Evolutionary conservation across 2,888 invertebrate genomes (phyloP), one percentile per base, ranked within the genome.

Genomic region (Thereva unica): DNA sequence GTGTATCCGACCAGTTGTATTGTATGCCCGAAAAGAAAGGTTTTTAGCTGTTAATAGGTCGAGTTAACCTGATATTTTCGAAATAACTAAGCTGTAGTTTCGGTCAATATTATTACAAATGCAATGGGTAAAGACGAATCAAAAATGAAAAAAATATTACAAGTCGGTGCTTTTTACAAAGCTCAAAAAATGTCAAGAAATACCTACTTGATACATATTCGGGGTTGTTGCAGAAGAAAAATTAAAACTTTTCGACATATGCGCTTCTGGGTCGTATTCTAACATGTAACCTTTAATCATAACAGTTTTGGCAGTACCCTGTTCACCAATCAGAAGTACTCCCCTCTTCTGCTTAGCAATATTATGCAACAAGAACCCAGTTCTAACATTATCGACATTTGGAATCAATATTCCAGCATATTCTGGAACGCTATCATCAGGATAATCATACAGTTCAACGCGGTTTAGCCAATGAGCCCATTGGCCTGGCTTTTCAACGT

Each of bases 151-250:
- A n/a, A n/a, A n/a, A n/a, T n/a, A n/a, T n/a, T n/a, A n/a, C n/a
- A n/a, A n/a, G n/a, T n/a, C n/a, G n/a, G n/a, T n/a, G n/a, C n/a
- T n/a, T n/a, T n/a, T n/a, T n/a, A 23, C 23, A 23, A 23, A 23
- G 23, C 23, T 23, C 23, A 23, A 23, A 23, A 23, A 23, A 23
- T 23, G 23, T 23, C 23, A 23, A 23, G 23, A 23, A 23, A 23
- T 23, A 23, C 23, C 67, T 70, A 78, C 78, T 73, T 78, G 78
- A 70, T 71, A 92, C 91, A 94, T 91, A 77, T 93, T 91, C 0
- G 94, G 94, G 0, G 93, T 93, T 0, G 94, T 93, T 3, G 93
- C 94, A 38, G 93, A 94, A 5, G 94, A 95, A 81, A 95, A 95
- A 77, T 93, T 95, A 69, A 94, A 89, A 71, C 89, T 87, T 79